These are phyloP conservation scores for Puntigrus tetrazona DNA, from an alignment of 2,113 vertebrate genomes.

Conservation along the genomic window DNA sequence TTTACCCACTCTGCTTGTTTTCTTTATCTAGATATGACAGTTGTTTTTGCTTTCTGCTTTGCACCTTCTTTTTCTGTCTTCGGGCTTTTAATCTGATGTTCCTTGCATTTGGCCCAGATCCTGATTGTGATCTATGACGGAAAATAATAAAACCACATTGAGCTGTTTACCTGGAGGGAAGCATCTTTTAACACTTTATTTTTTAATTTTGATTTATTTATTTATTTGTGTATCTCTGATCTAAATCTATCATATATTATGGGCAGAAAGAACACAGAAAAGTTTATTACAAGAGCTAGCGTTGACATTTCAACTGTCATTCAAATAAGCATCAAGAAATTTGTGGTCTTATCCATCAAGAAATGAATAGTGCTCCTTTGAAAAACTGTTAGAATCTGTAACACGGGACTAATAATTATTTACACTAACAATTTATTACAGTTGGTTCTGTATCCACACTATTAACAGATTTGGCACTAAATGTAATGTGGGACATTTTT, in stretches of 20 bases:
- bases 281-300: neutral
- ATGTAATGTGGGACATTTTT: neutral
- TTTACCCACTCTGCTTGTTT: conserved; percentile 5
- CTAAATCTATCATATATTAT: neutral
- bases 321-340: neutral
- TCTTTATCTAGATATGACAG: neutral
- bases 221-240: neutral
- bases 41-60: neutral
- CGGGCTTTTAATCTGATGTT: conserved; percentile 35
- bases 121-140: neutral
- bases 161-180: neutral
- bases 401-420: too few relatives aligned
- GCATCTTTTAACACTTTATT: too few relatives aligned
- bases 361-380: neutral
- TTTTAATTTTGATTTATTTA: too few relatives aligned
- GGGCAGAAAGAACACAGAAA: neutral
- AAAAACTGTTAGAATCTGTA: neutral
- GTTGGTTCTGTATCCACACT: neutral
- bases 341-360: neutral
- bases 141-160: neutral
- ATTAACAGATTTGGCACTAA: neutral
- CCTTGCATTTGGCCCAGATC: neutral
- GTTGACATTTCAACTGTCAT: neutral
- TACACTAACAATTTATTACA: too few relatives aligned
- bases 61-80: conserved; percentile 11